phyloP scores from a whole-genome alignment of 2,113 vertebrate genomes.

The Craseonycteris thonglongyai region DNA sequence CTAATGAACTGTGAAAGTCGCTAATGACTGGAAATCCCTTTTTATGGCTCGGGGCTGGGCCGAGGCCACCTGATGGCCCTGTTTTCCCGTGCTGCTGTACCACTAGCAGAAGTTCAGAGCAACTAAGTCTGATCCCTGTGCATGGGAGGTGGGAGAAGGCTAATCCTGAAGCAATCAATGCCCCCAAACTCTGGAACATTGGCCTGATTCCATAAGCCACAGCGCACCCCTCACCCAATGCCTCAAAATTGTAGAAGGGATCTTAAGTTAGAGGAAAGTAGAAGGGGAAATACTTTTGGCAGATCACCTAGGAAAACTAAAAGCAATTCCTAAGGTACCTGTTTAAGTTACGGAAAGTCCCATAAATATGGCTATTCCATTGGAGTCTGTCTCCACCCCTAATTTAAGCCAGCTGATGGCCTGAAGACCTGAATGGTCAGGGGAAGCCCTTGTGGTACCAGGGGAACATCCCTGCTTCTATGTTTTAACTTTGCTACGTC shows the following conservation, averaged over 20 bases:
- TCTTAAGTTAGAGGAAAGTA: slow-evolving; percentile 10
- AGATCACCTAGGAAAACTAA: slow-evolving; percentile 25
- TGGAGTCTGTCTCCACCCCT: background rate
- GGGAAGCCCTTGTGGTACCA: background rate
- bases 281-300: slow-evolving; percentile 15
- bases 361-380: slow-evolving; percentile 8
- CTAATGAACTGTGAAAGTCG: slow-evolving; percentile 61
- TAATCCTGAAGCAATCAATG: background rate
- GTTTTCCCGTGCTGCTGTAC: background rate
- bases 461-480: background rate
- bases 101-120: background rate
- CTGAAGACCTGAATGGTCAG: background rate
- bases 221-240: background rate
- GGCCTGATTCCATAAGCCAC: background rate
- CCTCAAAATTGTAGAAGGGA: background rate
- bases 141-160: background rate
- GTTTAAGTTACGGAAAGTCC: slow-evolving; percentile 20
- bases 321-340: slow-evolving; percentile 24
- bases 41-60: slow-evolving; percentile 34
- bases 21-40: slow-evolving; percentile 55
- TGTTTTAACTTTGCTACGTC: background rate
- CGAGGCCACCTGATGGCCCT: slow-evolving; percentile 22
- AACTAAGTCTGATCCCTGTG: background rate
- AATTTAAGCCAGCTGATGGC: background rate
- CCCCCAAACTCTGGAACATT: background rate